Base-by-base conservation (phyloP, 2,888 invertebrate genomes). In the Xanthia togata region DNA sequence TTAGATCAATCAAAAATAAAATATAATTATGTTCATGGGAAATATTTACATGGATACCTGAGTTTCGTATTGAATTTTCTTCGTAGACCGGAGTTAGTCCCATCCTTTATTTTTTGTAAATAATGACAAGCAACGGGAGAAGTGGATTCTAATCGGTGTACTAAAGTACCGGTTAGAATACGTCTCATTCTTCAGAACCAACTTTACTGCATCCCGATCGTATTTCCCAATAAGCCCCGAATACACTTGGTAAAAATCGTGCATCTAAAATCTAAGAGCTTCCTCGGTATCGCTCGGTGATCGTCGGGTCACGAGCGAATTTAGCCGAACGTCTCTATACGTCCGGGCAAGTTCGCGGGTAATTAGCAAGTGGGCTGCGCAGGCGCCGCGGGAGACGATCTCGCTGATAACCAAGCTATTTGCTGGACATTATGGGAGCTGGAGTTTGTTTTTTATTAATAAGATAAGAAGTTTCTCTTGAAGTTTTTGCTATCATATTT, bases 321-420 rank as follows among this genome's bases (percentile, higher is more conserved):
- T 83, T 81, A 81, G 73, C 78, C 80, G 62, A 86, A 84, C 87
- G 60, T 86, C 87, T 86, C 76, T 84, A 84, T 86, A 86, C 70
- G 62, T 72, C 82, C 73, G 87, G 76, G 57, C 70, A 67, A 81
- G 78, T 86, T 89, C 86, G 81, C 86, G 71, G 85, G 90, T 92
- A 92, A 92, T 92, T 92, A 92, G 92, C 87, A 82, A 88, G 85
- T 86, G 85, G 83, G 76, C 79, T 81, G 89, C 88, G 88, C 89
- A 90, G 89, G 90, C 92, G 90, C 88, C 89, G 86, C 79, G 81
- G 81, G 73, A 67, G 68, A 73, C 76, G 88, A 86, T 86, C 81
- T 50, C 11, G 14, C 57, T 70, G 89, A 87, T 87, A 87, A 79
- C 78, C 47, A n/a, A 74, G 77, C 78, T 84, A 87, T 88, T 87